These are phyloP conservation scores for Dromaius novaehollandiae DNA, from an alignment of 2,113 vertebrate species.

Conservation along the genomic window DNA sequence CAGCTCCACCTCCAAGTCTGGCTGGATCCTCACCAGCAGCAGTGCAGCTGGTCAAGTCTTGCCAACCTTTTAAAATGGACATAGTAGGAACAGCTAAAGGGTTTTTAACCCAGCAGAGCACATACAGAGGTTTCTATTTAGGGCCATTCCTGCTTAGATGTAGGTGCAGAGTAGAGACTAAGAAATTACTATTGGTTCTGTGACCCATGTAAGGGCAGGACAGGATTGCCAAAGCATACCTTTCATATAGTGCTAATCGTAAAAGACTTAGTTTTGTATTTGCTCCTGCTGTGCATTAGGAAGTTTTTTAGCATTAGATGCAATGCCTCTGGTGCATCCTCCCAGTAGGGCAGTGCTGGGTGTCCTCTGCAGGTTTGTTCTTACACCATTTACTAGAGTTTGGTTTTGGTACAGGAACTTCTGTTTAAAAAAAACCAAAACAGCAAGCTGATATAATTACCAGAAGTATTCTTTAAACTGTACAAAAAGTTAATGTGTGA, in stretches of 20 bases:
- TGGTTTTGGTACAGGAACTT: not conserved
- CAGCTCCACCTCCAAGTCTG: not conserved
- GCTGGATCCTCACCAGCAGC: fast-evolving
- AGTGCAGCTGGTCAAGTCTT: fast-evolving
- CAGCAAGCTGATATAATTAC: not conserved
- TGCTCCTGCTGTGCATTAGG: not conserved
- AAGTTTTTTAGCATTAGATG: not conserved
- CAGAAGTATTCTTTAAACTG: not conserved
- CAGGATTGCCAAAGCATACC: not conserved
- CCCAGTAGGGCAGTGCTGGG: not conserved
- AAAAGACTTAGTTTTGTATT: not conserved
- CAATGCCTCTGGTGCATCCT: not conserved
- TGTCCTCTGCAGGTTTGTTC: not conserved
- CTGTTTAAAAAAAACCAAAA: not conserved
- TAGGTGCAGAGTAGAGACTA: not conserved
- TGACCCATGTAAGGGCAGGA: not conserved
- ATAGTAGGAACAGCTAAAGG: not conserved
- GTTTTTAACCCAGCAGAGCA: not conserved
- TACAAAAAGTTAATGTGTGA: not conserved
- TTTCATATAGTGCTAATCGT: not conserved
- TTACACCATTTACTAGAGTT: not conserved
- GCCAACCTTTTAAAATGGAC: not conserved
- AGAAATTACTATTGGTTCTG: not conserved
- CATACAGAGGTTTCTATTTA: not conserved
- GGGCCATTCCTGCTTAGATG: not conserved